Evolutionary conservation across 92 coral and sea anemone species (phyloP).

Genomic region (Porites evermanni): DNA sequence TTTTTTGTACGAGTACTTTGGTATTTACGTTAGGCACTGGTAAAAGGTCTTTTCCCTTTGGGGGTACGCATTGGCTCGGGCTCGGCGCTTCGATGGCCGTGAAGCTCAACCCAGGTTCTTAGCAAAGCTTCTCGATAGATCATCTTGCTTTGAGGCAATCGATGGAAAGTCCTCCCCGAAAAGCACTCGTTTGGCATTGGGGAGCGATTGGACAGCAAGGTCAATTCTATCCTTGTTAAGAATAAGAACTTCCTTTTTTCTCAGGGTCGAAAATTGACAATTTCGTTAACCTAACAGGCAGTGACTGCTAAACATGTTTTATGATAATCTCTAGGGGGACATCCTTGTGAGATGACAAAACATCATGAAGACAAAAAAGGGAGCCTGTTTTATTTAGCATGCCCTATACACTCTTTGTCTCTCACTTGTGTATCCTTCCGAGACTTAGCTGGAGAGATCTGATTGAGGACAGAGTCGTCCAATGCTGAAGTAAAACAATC

Average conservation of each 20-base stretch:
- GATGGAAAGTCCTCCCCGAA: conserved; percentile 13
- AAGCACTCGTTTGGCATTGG: not conserved
- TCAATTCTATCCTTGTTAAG: not conserved
- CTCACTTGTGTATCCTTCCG: not conserved
- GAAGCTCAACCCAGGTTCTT: not conserved
- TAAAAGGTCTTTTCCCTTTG: not conserved
- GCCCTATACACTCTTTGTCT: not conserved
- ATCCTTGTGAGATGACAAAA: not conserved
- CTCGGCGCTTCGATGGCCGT: not conserved
- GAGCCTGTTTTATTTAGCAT: not conserved
- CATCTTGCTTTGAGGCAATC: conserved; percentile 19
- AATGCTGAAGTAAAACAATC: not conserved
- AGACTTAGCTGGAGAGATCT: not conserved
- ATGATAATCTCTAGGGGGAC: not conserved
- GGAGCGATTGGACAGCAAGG: not conserved
- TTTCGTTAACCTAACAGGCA: conserved; percentile 2
- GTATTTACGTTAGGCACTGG: not conserved
- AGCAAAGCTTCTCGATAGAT: not conserved
- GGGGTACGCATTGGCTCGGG: not conserved
- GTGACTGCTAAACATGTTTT: not conserved
- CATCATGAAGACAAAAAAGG: conserved; percentile 17
- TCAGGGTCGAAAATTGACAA: conserved; percentile 1
- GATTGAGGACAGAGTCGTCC: not conserved
- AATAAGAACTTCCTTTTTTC: not conserved
- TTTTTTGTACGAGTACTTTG: conserved; percentile 20